Percentiles rank a stretch among this genome's conserved stretches.
These are phyloP conservation scores for Trichogramma evanescens DNA, from an alignment of 2,888 invertebrate species.

Conservation along the genomic window DNA sequence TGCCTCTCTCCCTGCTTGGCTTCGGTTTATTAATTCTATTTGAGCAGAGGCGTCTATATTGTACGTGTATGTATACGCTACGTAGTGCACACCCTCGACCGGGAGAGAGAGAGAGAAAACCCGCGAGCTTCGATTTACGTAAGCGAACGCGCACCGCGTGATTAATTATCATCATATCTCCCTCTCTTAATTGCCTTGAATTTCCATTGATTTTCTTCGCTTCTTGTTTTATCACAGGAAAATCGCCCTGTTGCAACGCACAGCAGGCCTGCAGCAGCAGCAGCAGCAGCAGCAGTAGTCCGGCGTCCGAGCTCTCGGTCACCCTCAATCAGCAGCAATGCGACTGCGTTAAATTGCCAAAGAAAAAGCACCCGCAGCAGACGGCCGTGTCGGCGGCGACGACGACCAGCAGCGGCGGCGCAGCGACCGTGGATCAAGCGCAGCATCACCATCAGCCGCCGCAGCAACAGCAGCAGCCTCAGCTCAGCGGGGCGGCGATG, in stretches of 20 bases:
- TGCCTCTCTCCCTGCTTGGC: no score
- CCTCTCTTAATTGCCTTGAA: no score
- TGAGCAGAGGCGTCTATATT: no score
- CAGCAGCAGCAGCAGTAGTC: not conserved
- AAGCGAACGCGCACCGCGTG: not conserved
- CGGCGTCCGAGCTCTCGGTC: slow-evolving; percentile 6
- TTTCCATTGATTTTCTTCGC: no score
- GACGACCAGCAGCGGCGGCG: not conserved
- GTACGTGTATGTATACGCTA: no score
- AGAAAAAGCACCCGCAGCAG: slow-evolving; percentile 20
- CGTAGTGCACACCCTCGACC: not conserved
- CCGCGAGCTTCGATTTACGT: not conserved
- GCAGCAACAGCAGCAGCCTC: slow-evolving; percentile 21
- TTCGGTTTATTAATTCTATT: no score
- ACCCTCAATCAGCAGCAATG: slow-evolving; percentile 11
- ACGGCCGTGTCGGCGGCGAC: slow-evolving; percentile 7
- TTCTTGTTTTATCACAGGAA: not conserved
- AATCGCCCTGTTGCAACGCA: slow-evolving; percentile 4
- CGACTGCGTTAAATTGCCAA: slow-evolving; percentile 30
- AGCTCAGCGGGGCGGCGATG: slow-evolving; percentile 39
- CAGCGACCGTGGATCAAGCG: not conserved
- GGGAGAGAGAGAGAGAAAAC: not conserved
- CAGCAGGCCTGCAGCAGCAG: not conserved
- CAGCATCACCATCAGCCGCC: slow-evolving; percentile 14
- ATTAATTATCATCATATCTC: not conserved